Evolutionary conservation across 1,140 invertebrate species (phyloP), one percentile per base, ranked within the genome.

Genomic region (Leptopilina clavipes): DNA sequence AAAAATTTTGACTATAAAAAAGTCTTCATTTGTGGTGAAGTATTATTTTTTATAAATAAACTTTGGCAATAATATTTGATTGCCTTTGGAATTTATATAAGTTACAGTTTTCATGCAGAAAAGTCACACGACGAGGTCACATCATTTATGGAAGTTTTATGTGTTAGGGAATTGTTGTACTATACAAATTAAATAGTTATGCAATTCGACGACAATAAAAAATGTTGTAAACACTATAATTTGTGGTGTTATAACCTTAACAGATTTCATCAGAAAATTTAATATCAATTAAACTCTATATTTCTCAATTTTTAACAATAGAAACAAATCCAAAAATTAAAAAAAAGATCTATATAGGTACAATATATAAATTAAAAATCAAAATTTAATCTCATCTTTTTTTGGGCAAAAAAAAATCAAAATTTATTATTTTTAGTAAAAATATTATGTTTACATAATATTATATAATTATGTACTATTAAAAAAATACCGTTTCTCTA

Each of bases 141-240:
- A 59, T 59, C 18, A 59, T 59, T 59, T 59, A 14, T 59, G 56
- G 56, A 59, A 59, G 56, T 18, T 59, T 59, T 59, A 40, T 12
- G 56, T 59, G 48, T 25, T 59, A 25, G 22, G 22, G 22, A 59
- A 59, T 59, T 10, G 56, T 19, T 25, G n/a, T n/a, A n/a, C n/a
- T n/a, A 7, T 59, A 25, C 56, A 59, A 12, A 65, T 65, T 31
- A 25, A 25, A 59, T 8, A 59, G 19, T 65, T 65, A 65, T 65
- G 56, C 25, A 65, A 65, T 22, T 65, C 14, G 11, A 0, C 22
- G 56, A 59, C 56, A 65, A 65, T 31, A 65, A 31, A 40, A 40
- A 9, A 40, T 65, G 25, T 14, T 14, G 56, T 31, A 65, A 65
- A 65, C 56, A 65, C 22, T 59, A 65, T 65, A 11, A 65, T 65